Conservation (phyloP, 2,888 invertebrate genomes). For the Marasmarcha lunaedactyla region DNA sequence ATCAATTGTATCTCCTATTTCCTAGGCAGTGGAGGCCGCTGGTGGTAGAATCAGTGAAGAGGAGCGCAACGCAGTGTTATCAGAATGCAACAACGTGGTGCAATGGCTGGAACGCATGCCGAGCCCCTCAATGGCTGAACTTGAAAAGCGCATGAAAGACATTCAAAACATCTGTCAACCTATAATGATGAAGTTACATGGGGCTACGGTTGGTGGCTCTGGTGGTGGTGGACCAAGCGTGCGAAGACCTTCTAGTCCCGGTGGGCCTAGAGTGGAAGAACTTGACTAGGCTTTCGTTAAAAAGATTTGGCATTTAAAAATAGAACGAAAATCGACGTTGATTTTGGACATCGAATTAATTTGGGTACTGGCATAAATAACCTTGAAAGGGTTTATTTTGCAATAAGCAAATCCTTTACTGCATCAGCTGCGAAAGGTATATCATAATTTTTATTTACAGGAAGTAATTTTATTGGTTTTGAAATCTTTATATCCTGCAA, state of each 20-base stretch:
- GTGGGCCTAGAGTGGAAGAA: constrained; percentile 54
- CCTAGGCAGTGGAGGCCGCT: constrained; percentile 75
- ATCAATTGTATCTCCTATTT: no score
- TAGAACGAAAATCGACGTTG: no score
- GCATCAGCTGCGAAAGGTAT: no score
- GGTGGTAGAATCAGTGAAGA: constrained; percentile 76
- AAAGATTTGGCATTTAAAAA: constrained; percentile 3
- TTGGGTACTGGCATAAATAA: no score
- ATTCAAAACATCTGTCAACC: constrained; percentile 82
- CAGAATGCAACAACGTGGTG: constrained; percentile 78
- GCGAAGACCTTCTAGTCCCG: background rate
- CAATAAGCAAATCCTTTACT: no score
- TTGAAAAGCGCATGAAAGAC: constrained; percentile 81
- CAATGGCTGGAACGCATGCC: constrained; percentile 86
- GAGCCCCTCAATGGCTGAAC: constrained; percentile 82
- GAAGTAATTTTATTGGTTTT: no score
- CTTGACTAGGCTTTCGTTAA: constrained; percentile 50
- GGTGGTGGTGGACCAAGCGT: constrained; percentile 72
- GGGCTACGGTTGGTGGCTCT: constrained; percentile 23
- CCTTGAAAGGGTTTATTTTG: no score
- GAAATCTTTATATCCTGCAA: no score
- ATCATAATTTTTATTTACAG: no score
- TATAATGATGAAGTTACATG: constrained; percentile 80
- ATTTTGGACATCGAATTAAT: no score
- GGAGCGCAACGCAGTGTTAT: constrained; percentile 77